These are phyloP conservation scores for Triplophysa siluroides DNA, from an alignment of 2,113 vertebrate species.

Conservation along the genomic window DNA sequence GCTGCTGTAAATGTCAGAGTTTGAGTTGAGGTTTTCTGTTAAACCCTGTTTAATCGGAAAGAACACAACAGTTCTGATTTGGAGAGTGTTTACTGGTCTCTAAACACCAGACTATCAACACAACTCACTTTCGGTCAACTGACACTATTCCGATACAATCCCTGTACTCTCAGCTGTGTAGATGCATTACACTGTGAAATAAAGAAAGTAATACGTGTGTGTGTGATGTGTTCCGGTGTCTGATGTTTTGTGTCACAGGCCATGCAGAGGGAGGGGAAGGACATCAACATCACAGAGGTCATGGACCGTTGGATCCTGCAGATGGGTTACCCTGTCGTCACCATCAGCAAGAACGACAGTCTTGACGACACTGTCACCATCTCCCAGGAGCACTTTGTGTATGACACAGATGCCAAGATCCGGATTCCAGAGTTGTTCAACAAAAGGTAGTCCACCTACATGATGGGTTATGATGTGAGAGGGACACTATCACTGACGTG, in stretches of 20 bases:
- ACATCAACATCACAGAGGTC: slow-evolving; percentile 90
- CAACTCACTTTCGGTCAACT: too few relatives aligned
- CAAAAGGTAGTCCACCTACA: slow-evolving; percentile 76
- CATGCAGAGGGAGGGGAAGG: slow-evolving; percentile 87
- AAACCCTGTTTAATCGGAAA: too few relatives aligned
- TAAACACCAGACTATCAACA: too few relatives aligned
- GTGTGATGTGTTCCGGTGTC: background rate
- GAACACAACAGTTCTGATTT: too few relatives aligned
- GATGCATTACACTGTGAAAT: too few relatives aligned
- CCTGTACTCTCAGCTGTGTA: too few relatives aligned
- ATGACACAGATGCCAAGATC: slow-evolving; percentile 79
- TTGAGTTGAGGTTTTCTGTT: too few relatives aligned
- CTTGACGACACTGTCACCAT: slow-evolving; percentile 79
- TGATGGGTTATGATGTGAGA: background rate
- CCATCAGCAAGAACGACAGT: slow-evolving; percentile 87
- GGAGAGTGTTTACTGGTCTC: too few relatives aligned
- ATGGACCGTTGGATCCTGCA: slow-evolving; percentile 98
- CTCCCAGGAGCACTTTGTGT: slow-evolving; percentile 92
- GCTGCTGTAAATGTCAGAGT: too few relatives aligned
- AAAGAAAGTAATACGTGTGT: background rate
- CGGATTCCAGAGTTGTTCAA: slow-evolving; percentile 72
- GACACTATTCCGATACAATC: too few relatives aligned
- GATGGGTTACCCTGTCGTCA: slow-evolving; percentile 97
- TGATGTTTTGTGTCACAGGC: slow-evolving; percentile 72
- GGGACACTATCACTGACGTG: background rate